These are phyloP conservation scores for Leuciscus waleckii DNA, from an alignment of 2,797 vertebrate genomes.

Conservation along the genomic window DNA sequence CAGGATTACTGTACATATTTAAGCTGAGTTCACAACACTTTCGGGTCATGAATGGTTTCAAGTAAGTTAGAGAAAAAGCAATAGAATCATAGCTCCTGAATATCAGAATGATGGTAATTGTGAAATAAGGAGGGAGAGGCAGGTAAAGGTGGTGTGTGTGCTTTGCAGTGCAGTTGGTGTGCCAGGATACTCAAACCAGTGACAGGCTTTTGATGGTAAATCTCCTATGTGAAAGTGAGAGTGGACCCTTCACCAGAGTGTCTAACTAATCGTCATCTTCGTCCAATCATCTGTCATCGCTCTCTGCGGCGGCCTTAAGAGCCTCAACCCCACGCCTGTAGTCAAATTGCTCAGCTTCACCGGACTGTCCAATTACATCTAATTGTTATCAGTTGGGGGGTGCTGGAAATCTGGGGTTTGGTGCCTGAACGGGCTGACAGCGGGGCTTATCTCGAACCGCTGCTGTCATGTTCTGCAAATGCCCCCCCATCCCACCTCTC, in stretches of 20 bases:
- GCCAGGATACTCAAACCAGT: slow-evolving; percentile 28
- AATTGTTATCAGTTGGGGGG: slow-evolving; percentile 73
- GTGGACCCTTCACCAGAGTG: slow-evolving; percentile 50
- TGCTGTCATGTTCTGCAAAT: slow-evolving; percentile 62
- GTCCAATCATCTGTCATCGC: slow-evolving; percentile 58
- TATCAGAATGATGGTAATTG: slow-evolving; percentile 26
- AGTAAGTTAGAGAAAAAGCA: background rate
- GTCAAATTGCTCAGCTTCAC: slow-evolving; percentile 66
- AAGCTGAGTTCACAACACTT: background rate
- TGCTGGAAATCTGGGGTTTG: slow-evolving; percentile 44
- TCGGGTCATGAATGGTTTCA: background rate
- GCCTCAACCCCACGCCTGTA: slow-evolving; percentile 61
- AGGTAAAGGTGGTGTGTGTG: background rate
- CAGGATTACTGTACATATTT: background rate
- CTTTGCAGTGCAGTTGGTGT: slow-evolving; percentile 3
- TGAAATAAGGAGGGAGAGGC: slow-evolving; percentile 28
- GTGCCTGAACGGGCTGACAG: slow-evolving; percentile 63
- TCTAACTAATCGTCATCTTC: slow-evolving; percentile 59
- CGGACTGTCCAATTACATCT: slow-evolving; percentile 77
- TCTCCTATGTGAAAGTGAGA: slow-evolving; percentile 27
- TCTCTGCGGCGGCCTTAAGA: slow-evolving; percentile 45
- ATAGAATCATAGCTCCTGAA: slow-evolving; percentile 1
- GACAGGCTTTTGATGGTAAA: slow-evolving; percentile 46
- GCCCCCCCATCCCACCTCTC: slow-evolving; percentile 30
- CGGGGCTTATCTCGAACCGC: slow-evolving; percentile 58